Evolutionary conservation across 2,888 invertebrate species (phyloP).

Genomic region (Odontocolon sp.): DNA sequence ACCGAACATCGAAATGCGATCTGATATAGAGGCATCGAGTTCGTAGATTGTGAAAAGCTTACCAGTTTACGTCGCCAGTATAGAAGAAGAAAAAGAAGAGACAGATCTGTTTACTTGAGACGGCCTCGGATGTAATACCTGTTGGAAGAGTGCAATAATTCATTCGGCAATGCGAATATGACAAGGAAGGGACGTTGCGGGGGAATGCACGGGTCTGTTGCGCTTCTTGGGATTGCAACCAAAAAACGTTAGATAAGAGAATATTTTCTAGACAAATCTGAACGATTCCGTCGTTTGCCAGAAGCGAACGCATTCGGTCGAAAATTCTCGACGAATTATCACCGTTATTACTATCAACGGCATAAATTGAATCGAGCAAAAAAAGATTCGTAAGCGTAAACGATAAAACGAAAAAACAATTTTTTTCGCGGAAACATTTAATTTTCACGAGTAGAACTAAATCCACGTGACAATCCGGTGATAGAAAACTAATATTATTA

Average conservation of each 20-base stretch:
- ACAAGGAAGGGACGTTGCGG: neutral
- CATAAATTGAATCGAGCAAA: neutral
- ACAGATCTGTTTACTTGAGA: neutral
- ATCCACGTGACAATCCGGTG: neutral
- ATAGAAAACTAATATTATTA: neutral
- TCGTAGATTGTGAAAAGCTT: neutral
- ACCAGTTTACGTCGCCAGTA: neutral
- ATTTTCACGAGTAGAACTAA: neutral
- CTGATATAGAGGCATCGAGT: neutral
- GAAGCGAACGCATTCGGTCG: conserved; percentile 35
- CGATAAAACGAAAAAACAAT: neutral
- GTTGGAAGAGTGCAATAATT: conserved; percentile 1
- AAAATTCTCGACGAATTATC: conserved; percentile 27
- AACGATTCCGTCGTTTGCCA: conserved; percentile 33
- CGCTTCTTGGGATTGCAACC: conserved; percentile 19
- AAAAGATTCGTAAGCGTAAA: neutral
- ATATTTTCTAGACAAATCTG: conserved; percentile 42
- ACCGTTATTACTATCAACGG: neutral
- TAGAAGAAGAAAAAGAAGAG: neutral
- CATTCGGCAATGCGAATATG: neutral
- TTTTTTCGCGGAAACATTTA: neutral
- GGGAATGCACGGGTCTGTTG: neutral
- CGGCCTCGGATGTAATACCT: conserved; percentile 3
- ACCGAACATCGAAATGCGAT: conserved; percentile 5
- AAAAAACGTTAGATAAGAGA: conserved; percentile 51